phyloP scores from a whole-genome alignment of 1,140 invertebrate genomes.

The Macrocentrus cingulum region DNA sequence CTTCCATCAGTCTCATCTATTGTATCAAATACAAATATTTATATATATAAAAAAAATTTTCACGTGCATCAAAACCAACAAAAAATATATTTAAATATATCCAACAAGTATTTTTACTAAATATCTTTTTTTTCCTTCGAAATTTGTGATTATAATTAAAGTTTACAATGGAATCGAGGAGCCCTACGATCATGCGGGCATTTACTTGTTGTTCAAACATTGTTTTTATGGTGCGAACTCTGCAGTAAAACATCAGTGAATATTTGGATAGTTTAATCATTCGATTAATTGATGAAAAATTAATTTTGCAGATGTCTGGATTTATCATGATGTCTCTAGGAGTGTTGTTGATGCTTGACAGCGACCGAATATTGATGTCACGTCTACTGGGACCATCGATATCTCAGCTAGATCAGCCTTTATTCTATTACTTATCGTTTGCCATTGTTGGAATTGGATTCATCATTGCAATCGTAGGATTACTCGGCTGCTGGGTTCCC shows the following conservation, averaged over 20 bases:
- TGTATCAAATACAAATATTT: not conserved
- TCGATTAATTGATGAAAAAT: not conserved
- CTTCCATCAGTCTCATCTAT: too few species aligned
- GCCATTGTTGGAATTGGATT: conserved; percentile 68
- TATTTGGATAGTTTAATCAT: not conserved
- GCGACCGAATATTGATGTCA: conserved; percentile 68
- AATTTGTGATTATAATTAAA: not conserved
- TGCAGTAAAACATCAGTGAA: conserved; percentile 8
- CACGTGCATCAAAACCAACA: not conserved
- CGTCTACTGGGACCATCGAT: conserved; percentile 63
- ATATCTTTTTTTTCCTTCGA: not conserved
- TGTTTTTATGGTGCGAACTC: conserved; percentile 49
- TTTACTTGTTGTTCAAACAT: conserved; percentile 55
- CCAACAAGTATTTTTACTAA: too few species aligned
- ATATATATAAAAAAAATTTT: not conserved
- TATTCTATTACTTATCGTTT: conserved; percentile 74
- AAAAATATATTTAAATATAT: too few species aligned
- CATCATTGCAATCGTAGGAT: conserved; percentile 64
- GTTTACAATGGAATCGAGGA: conserved; percentile 12
- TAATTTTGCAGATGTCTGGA: conserved; percentile 67
- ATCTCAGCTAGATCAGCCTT: conserved; percentile 63
- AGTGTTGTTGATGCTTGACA: conserved; percentile 70
- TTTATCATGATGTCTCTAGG: conserved; percentile 69
- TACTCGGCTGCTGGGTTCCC: conserved; percentile 77
- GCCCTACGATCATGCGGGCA: conserved; percentile 38